Evolutionary conservation across 2,797 vertebrate species (phyloP), one percentile per base, ranked within the genome.

Genomic region (Alosa sapidissima): DNA sequence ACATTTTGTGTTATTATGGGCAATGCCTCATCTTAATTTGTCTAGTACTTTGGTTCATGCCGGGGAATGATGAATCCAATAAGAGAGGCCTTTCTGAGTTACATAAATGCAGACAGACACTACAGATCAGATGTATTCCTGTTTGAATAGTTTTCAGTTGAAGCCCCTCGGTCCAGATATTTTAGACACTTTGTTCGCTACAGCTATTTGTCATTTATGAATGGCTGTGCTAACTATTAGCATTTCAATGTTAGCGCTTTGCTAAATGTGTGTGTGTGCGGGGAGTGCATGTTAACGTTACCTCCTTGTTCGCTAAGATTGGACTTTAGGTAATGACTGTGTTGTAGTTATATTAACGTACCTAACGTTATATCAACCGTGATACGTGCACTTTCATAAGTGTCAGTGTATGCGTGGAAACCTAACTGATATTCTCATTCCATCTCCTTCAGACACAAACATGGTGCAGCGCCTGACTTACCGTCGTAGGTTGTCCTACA

Each of bases 401-500:
- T 8, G 13, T 24, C 9, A 0, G 8, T 65, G 10, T 11, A 6
- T 6, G 24, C 33, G 24, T 33, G 21, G 5, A 58, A 65, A 65
- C 7, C 60, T 65, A 65, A 65, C n/a, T n/a, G 41, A 1, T 47
- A 16, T 24, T 24, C 10, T 52, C 10, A 60, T 19, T 47, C 19
- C 28, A 28, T 16, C 52, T 24, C 51, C 6, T 14, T 55, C 24
- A 75, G 51, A 84, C 54, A 21, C 36, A 81, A 97, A 92, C 28
- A 99, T 99, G 98, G 98, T 99, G 90, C 98, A 99, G 89, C 98
- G 98, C 86, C 94, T 99, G 91, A 99, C 98, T 0, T 99, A 99
- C 93, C 98, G 98, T 33, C 98, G 98, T 96, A 97, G 98, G 97
- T 94, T 99, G 88, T 99, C 98, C 97, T 99, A 99, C 96, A 99